These are phyloP conservation scores for Carapus acus DNA, from an alignment of 2,797 vertebrate genomes.

Conservation along the genomic window DNA sequence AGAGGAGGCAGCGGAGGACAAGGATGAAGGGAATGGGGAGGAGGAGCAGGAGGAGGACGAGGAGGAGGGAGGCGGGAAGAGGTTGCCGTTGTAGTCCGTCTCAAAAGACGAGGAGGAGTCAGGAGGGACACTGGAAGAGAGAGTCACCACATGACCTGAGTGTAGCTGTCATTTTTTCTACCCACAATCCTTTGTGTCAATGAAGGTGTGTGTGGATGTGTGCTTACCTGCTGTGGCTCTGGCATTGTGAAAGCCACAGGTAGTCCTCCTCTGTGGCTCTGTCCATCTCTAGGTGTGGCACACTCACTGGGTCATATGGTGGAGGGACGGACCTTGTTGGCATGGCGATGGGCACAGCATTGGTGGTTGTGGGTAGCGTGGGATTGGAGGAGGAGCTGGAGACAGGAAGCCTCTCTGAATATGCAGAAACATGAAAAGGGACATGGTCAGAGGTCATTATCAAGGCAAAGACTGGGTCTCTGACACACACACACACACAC, in stretches of 20 bases:
- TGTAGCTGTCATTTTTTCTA: background rate
- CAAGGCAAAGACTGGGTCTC: too few species aligned
- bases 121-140: conserved; percentile 39
- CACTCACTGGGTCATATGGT: conserved; percentile 40
- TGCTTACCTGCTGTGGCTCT: conserved; percentile 55
- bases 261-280: conserved; percentile 48
- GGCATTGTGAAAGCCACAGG: conserved; percentile 63
- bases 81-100: conserved; percentile 50
- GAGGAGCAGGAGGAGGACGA: conserved; percentile 60
- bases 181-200: background rate
- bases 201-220: background rate
- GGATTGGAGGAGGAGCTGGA: conserved; percentile 24
- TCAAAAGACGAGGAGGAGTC: conserved; percentile 57
- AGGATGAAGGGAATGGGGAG: conserved; percentile 36
- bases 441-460: too few species aligned
- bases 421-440: background rate
- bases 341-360: background rate
- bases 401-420: conserved; percentile 22
- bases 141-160: background rate
- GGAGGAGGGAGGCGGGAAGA: conserved; percentile 61
- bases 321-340: conserved; percentile 29
- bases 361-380: background rate
- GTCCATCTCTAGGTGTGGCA: conserved; percentile 7
- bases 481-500: too few species aligned
- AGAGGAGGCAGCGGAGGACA: conserved; percentile 22